Percentiles rank a stretch among this genome's conserved stretches.
These are phyloP conservation scores for Melanostoma scalare DNA, from an alignment of 2,888 invertebrate genomes.

Conservation along the genomic window DNA sequence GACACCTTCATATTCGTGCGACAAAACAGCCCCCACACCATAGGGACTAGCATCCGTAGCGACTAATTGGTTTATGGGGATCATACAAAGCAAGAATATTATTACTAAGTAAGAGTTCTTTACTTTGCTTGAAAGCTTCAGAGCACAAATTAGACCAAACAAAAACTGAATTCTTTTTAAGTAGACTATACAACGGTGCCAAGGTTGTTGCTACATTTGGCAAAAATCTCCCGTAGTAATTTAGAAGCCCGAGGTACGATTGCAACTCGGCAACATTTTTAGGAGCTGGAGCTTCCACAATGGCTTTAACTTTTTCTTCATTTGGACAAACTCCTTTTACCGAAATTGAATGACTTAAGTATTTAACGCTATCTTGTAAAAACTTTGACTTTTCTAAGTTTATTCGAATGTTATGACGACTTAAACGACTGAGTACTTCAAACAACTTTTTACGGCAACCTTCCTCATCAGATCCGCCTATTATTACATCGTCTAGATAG, in stretches of 20 bases:
- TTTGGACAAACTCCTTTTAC: background rate
- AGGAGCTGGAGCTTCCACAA: constrained; percentile 9
- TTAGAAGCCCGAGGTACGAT: background rate
- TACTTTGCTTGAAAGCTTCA: background rate
- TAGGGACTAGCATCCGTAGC: too few relatives aligned
- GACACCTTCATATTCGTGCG: background rate
- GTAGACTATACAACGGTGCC: constrained; percentile 8
- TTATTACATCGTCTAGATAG: too few relatives aligned
- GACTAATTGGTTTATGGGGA: too few relatives aligned
- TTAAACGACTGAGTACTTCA: too few relatives aligned
- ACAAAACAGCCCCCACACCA: too few relatives aligned
- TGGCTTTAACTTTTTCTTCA: background rate
- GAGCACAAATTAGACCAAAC: background rate
- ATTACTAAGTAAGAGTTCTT: too few relatives aligned
- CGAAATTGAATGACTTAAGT: background rate
- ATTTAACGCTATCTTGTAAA: background rate
- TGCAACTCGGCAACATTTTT: constrained; percentile 1
- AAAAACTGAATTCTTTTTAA: constrained; percentile 22
- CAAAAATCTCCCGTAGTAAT: background rate
- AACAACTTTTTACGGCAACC: too few relatives aligned
- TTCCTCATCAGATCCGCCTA: too few relatives aligned
- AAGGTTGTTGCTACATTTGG: too few relatives aligned
- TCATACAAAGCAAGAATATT: too few relatives aligned
- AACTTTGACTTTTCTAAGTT: too few relatives aligned
- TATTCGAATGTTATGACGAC: too few relatives aligned